Conservation (phyloP, 1,140 invertebrate genomes). For the Vanessa tameamea region DNA sequence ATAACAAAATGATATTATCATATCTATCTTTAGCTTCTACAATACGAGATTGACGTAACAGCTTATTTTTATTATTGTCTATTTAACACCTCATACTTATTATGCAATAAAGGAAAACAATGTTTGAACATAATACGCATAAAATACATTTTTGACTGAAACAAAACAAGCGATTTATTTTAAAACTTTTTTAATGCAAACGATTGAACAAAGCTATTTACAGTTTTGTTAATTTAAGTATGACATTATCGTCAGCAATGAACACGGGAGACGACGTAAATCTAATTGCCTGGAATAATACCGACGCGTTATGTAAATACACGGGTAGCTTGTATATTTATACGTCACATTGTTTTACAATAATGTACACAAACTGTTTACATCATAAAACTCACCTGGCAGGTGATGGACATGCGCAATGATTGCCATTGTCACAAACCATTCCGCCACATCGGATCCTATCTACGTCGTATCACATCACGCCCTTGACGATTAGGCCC, state of each 20-base stretch:
- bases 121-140: background rate
- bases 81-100: too few relatives aligned
- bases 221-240: too few relatives aligned
- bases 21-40: too few relatives aligned
- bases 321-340: background rate
- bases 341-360: slow-evolving; percentile 28
- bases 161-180: background rate
- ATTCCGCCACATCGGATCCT: slow-evolving; percentile 28
- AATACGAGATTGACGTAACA: too few relatives aligned
- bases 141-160: background rate
- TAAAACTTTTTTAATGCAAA: too few relatives aligned
- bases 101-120: too few relatives aligned
- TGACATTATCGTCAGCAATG: slow-evolving; percentile 8
- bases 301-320: background rate
- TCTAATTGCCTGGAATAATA: background rate
- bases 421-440: slow-evolving; percentile 31
- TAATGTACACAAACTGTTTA: slow-evolving; percentile 35
- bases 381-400: slow-evolving; percentile 33
- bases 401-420: slow-evolving; percentile 36
- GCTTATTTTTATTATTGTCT: too few relatives aligned
- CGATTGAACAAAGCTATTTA: too few relatives aligned
- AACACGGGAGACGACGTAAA: background rate
- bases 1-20: too few relatives aligned
- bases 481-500: slow-evolving; percentile 16
- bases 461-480: slow-evolving; percentile 3